A percentile compares a stretch with the other conserved stretches of the same genome.
phyloP scores from a whole-genome alignment of 2,797 vertebrate genomes.

The Silurus lanzhouensis region DNA sequence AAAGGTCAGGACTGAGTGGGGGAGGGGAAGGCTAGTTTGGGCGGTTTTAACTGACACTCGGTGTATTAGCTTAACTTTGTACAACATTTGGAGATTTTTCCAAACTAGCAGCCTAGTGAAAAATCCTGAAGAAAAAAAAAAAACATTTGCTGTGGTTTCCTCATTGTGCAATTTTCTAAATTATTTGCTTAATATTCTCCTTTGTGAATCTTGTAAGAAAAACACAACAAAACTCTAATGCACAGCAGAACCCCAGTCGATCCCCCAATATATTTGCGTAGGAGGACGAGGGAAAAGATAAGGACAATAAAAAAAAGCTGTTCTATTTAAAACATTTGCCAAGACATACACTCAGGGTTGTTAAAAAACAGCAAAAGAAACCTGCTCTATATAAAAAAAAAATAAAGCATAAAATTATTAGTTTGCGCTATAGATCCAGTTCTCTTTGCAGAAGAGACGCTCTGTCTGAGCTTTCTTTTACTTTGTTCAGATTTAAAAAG shows the following conservation, averaged over 20 bases:
- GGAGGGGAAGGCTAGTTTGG: neutral
- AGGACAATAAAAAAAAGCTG: neutral
- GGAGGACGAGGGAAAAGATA: neutral
- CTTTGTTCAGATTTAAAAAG: too few species aligned
- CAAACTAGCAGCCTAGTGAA: neutral
- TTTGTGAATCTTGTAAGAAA: neutral
- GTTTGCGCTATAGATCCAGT: neutral
- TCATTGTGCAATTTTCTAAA: neutral
- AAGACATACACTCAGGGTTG: neutral
- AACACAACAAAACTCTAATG: neutral
- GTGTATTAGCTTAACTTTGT: conserved; percentile 3
- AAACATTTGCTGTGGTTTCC: neutral
- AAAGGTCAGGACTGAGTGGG: conserved; percentile 24
- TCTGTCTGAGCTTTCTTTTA: neutral
- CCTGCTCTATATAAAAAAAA: neutral
- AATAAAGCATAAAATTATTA: neutral
- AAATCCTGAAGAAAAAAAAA: neutral
- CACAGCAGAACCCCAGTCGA: neutral
- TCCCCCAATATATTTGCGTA: neutral
- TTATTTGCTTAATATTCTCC: neutral
- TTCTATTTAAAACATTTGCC: neutral
- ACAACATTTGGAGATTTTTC: neutral
- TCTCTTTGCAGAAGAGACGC: neutral
- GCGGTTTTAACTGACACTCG: conserved; percentile 13
- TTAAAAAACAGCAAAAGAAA: neutral